Evolutionary conservation across 2,797 vertebrate species (phyloP).

Genomic region (Oreochromis grahami): DNA sequence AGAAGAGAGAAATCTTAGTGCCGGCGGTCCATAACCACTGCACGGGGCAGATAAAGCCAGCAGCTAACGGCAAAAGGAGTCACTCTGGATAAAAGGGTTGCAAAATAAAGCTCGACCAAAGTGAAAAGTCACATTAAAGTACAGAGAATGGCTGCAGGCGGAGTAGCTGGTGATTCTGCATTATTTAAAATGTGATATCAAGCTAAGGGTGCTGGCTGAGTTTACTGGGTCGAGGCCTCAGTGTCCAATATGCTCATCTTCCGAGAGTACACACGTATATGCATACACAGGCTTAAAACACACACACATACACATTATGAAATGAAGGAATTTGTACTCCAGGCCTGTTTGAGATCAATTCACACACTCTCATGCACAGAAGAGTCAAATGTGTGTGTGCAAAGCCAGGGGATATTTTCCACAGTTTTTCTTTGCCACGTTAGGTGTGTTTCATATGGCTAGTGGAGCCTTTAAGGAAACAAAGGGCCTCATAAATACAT

Average conservation of each 20-base stretch:
- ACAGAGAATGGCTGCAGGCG: neutral
- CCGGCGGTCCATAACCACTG: slow-evolving; percentile 12
- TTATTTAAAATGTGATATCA: slow-evolving; percentile 50
- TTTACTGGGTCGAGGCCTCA: slow-evolving; percentile 41
- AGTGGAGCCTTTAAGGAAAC: slow-evolving; percentile 37
- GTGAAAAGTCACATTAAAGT: slow-evolving; percentile 25
- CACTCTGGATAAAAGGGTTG: neutral
- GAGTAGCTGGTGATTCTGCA: slow-evolving; percentile 14
- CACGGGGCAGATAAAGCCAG: slow-evolving; percentile 25
- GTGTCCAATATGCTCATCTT: slow-evolving; percentile 7
- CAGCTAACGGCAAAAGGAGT: slow-evolving; percentile 10
- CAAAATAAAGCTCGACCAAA: slow-evolving; percentile 16
- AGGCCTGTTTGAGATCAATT: neutral
- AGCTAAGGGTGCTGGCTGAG: slow-evolving; percentile 21
- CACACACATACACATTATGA: neutral
- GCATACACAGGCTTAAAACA: neutral
- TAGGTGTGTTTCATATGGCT: slow-evolving; percentile 41
- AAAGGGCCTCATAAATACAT: slow-evolving; percentile 67
- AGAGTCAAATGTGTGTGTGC: neutral
- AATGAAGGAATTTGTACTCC: neutral
- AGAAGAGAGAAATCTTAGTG: slow-evolving; percentile 1
- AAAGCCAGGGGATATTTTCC: slow-evolving; percentile 31
- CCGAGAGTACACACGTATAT: neutral
- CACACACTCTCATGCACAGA: slow-evolving; percentile 4
- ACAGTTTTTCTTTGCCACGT: slow-evolving; percentile 37